Conservation (phyloP, 1,140 invertebrate genomes). For the Odontomachus brunneus region DNA sequence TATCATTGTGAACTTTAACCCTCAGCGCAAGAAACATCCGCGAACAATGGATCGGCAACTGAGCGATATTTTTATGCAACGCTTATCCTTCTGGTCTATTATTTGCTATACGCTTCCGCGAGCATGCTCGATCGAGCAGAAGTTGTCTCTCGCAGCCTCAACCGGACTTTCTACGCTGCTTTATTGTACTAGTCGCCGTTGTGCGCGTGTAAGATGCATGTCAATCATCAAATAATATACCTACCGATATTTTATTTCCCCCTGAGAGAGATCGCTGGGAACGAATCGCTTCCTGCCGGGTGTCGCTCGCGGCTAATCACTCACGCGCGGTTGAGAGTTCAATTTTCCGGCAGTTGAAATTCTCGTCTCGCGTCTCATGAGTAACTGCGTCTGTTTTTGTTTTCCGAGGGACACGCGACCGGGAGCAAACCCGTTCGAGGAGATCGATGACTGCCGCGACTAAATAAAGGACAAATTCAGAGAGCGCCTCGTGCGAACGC, state of each 20-base stretch:
- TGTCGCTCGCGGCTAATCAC: constrained; percentile 7
- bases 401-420: neutral
- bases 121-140: neutral
- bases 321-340: neutral
- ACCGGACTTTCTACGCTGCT: neutral
- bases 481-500: neutral
- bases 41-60: neutral
- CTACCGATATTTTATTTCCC: too few relatives aligned
- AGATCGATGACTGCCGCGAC: constrained; percentile 31
- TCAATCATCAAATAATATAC: neutral
- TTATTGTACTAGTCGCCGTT: neutral
- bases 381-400: constrained; percentile 7
- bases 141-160: neutral
- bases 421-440: neutral
- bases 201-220: neutral
- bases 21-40: neutral
- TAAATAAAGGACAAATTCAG: constrained; percentile 33
- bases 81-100: neutral
- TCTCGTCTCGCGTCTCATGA: neutral
- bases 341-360: neutral
- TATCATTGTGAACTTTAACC: constrained; percentile 5
- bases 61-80: neutral
- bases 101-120: neutral
- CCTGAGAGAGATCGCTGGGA: too few relatives aligned
- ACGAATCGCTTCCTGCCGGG: neutral